These are phyloP conservation scores for Ptilodon capucinus DNA, from an alignment of 2,888 invertebrate species.

Conservation along the genomic window DNA sequence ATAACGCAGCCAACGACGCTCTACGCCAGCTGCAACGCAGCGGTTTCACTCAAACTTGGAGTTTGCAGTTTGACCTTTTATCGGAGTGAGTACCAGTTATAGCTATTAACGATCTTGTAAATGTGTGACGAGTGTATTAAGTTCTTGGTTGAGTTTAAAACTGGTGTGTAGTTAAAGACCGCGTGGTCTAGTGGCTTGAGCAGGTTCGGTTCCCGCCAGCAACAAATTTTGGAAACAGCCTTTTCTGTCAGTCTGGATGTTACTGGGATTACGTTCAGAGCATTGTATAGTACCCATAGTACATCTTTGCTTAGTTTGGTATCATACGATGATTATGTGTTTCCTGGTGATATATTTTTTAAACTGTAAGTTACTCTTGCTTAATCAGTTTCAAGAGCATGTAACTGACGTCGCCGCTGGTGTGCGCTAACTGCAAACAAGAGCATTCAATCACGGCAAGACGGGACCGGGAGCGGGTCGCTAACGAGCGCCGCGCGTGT, in stretches of 20 bases:
- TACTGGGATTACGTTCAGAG: too few relatives aligned
- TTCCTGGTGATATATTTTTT: too few relatives aligned
- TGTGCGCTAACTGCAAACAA: constrained; percentile 35
- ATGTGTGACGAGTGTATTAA: neutral
- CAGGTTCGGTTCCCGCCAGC: neutral
- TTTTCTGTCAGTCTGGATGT: too few relatives aligned
- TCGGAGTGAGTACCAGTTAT: constrained; percentile 35
- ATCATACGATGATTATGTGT: too few relatives aligned
- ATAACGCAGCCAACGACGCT: constrained; percentile 53
- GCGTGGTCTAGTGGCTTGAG: too few relatives aligned
- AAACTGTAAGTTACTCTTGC: neutral
- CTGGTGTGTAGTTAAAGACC: neutral
- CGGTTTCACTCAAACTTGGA: constrained; percentile 42
- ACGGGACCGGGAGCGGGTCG: constrained; percentile 18
- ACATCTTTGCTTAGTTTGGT: too few relatives aligned
- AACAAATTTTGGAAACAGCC: too few relatives aligned
- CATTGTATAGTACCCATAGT: too few relatives aligned
- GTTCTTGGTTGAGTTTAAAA: too few relatives aligned
- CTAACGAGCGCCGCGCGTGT: constrained; percentile 51
- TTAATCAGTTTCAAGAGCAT: constrained; percentile 7
- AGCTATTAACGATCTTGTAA: constrained; percentile 26
- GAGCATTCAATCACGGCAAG: constrained; percentile 52
- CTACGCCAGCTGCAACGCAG: constrained; percentile 34
- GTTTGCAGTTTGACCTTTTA: constrained; percentile 41
- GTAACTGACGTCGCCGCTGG: neutral